These are phyloP conservation scores for Nothobranchius furzeri DNA, from an alignment of 2,113 vertebrate species.

Conservation along the genomic window DNA sequence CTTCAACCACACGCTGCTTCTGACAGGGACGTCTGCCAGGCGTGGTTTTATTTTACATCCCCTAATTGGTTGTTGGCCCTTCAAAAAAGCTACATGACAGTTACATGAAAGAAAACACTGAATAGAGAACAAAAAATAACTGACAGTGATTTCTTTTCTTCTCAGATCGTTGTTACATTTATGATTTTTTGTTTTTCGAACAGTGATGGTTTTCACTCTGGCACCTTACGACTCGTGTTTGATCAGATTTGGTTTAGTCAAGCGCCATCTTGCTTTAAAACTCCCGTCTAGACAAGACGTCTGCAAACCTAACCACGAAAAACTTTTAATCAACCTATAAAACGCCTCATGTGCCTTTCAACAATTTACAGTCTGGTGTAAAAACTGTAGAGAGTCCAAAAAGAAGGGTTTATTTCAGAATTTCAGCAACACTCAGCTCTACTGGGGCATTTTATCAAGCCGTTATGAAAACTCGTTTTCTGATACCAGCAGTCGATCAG, in stretches of 20 bases:
- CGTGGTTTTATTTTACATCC: slow-evolving; percentile 29
- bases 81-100: slow-evolving; percentile 68
- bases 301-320: slow-evolving; percentile 52
- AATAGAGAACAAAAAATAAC: slow-evolving; percentile 26
- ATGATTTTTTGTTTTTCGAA: slow-evolving; percentile 12
- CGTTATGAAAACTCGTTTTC: slow-evolving; percentile 45
- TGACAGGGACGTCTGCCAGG: slow-evolving; percentile 5
- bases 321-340: slow-evolving; percentile 62
- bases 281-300: slow-evolving; percentile 66
- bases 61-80: slow-evolving; percentile 70
- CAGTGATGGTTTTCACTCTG: slow-evolving; percentile 9
- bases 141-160: slow-evolving; percentile 63
- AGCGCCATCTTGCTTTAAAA: slow-evolving; percentile 41
- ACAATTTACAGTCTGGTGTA: slow-evolving; percentile 27
- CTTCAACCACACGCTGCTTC: slow-evolving; percentile 14
- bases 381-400: slow-evolving; percentile 8
- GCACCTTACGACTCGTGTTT: slow-evolving; percentile 28
- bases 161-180: slow-evolving; percentile 30
- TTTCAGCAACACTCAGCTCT: slow-evolving; percentile 5
- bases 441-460: slow-evolving; percentile 14
- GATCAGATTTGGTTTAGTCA: slow-evolving; percentile 42
- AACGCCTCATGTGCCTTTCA: slow-evolving; percentile 58
- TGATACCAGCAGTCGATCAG: slow-evolving; percentile 31
- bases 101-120: slow-evolving; percentile 59
- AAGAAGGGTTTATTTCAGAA: slow-evolving; percentile 13